Conservation (phyloP, 64 coral and sea anemone species). For the Acropora yongei region DNA sequence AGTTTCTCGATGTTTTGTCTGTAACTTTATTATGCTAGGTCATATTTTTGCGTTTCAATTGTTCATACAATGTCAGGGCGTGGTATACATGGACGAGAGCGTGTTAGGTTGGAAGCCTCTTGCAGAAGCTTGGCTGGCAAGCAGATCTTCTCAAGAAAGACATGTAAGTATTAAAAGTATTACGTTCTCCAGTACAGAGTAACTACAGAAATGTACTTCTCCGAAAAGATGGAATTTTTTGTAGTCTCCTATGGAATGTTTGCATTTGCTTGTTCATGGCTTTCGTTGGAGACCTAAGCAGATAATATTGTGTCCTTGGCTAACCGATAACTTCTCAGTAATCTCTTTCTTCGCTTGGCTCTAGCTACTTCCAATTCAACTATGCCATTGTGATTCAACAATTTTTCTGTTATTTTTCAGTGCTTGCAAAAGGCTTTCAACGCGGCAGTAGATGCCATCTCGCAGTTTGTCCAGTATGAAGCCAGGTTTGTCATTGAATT, state of each 20-base stretch:
- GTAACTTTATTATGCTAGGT: not conserved
- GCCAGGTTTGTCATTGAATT: conserved; percentile 36
- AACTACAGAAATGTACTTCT: too few species aligned
- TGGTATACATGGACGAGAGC: conserved; percentile 91
- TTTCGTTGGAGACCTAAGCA: not conserved
- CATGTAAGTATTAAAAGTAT: conserved; percentile 39
- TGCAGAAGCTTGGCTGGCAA: conserved; percentile 91
- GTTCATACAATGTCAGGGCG: conserved; percentile 41
- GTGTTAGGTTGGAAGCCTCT: conserved; percentile 94
- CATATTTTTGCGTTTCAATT: not conserved
- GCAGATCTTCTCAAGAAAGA: conserved; percentile 85
- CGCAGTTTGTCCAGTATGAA: conserved; percentile 93
- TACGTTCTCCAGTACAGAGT: too few species aligned
- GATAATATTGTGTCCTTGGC: not conserved
- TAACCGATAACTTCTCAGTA: too few species aligned
- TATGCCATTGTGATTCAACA: too few species aligned
- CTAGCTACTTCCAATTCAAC: too few species aligned
- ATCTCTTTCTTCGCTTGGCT: too few species aligned
- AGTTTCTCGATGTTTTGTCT: not conserved
- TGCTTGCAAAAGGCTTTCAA: conserved; percentile 91
- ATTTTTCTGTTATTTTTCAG: not conserved
- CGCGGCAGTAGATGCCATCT: conserved; percentile 90
- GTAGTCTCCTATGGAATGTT: too few species aligned
- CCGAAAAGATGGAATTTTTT: too few species aligned
- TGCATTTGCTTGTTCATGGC: not conserved